These are phyloP conservation scores for Serilophus lunatus DNA, from an alignment of 2,113 vertebrate species.

Conservation along the genomic window DNA sequence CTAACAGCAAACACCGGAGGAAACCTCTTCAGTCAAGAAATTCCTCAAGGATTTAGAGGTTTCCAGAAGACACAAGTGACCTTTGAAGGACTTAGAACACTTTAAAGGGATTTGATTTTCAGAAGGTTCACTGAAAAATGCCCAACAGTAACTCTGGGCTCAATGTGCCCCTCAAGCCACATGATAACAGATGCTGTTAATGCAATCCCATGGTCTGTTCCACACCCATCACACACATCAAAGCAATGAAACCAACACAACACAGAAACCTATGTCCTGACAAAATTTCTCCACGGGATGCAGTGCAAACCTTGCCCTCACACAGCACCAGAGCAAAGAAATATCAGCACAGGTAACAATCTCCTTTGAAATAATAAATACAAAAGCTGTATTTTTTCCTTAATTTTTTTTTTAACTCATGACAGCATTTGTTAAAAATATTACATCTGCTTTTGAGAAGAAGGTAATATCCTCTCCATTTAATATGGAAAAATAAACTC, in stretches of 20 bases:
- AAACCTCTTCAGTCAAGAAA: neutral
- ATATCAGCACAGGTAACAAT: slow-evolving; percentile 16
- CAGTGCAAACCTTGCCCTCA: neutral
- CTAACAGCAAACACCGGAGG: rapidly evolving
- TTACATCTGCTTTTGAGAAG: slow-evolving; percentile 73
- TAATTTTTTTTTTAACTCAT: slow-evolving; percentile 54
- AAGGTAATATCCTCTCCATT: slow-evolving; percentile 60
- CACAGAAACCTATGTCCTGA: neutral
- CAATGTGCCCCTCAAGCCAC: neutral
- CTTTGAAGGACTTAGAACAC: neutral
- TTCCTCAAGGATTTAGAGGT: neutral
- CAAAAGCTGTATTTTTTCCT: slow-evolving; percentile 52
- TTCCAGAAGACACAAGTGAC: neutral
- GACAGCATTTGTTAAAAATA: slow-evolving; percentile 77
- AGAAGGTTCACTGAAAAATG: neutral
- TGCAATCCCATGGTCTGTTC: neutral
- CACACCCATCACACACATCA: neutral
- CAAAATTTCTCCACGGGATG: neutral
- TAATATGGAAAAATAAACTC: slow-evolving; percentile 77
- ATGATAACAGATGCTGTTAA: neutral
- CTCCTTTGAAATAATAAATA: slow-evolving; percentile 66
- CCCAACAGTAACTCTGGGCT: neutral
- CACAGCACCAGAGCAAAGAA: neutral
- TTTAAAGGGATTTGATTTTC: neutral
- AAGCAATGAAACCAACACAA: neutral